Base-by-base conservation (phyloP, 2,888 invertebrate species). In the Pedicia rivosa region DNA sequence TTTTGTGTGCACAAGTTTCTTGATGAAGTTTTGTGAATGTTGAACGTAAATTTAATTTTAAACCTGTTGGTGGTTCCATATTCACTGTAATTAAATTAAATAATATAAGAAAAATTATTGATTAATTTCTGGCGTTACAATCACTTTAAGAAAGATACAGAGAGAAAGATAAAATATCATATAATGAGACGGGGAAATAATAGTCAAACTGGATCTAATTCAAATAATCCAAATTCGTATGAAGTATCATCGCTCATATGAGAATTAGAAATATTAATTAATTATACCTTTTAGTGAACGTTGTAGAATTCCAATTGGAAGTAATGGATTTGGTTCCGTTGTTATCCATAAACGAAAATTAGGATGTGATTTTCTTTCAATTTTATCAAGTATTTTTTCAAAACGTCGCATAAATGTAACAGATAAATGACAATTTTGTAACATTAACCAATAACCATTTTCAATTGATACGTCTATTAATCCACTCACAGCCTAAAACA, bases 321-420 rank as follows among this genome's bases (percentile, higher is more conserved):
- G 91, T 2, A 72, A 71, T 0, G 78, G 75, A 0, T 79, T 81
- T 0, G 90, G 83, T 55, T 91, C 90, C 0, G 91, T 91, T 10
- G 91, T 92, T 34, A 92, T 65, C 92, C 92, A 92, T 2, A 92
- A 66, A 6, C 92, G 67, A 62, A 92, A 92, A 59, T 90, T 86
- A 0, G 86, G 83, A 64, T 92, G 88, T 0, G 87, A 84, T 48
- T 77, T n/a, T 48, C 78, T 78, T 38, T 66, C 70, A 50, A 83
- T 68, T 55, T 74, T 67, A 52, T 90, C 90, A 35, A 92, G 59
- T 45, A 74, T 71, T 53, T 90, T 90, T 58, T 91, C 91, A 44
- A 92, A 60, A 43, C 75, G 74, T 14, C 74, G 68, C 4, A 90
- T 68, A 64, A 91, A 91, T 4, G 70, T 65, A 7, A 88, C 68